Evolutionary conservation across 2,888 invertebrate genomes (phyloP), one percentile per base, ranked within the genome.

Genomic region (Ecdyonurus torrentis): DNA sequence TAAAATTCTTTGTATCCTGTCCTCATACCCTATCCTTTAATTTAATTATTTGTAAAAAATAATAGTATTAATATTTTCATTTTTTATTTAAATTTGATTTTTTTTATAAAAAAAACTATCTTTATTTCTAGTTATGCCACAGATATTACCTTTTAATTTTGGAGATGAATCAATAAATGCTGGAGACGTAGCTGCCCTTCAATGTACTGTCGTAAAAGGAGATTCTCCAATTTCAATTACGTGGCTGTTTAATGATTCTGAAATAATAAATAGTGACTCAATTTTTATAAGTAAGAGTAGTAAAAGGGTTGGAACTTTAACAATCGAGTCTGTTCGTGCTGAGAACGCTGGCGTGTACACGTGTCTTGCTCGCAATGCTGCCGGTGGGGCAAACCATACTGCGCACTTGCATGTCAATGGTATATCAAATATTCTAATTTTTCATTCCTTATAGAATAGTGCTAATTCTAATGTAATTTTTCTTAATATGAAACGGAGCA

Each of bases 361-460:
- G 23, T 89, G 89, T 74, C 77, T 81, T 67, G 87, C 86, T 63
- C 81, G 82, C 75, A 70, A 71, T 60, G 52, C 60, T 25, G 58
- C 59, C 22, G 58, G 63, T 55, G 25, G 23, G 7, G 53, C 22
- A 25, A 59, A 23, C 25, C 58, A 53, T 25, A 25, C 61, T 53
- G 25, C 61, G 23, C n/a, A 23, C 15, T 63, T 62, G 18, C 22
- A 24, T 25, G 50, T 55, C 55, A 60, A 74, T 70, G 81, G 75
- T 65, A 52, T 60, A 52, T 63, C 1, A 25, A 63, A 59, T 62
- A 55, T 25, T 59, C n/a, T 55, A 59, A 59, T 52, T 61, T 50
- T 18, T 50, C 18, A 7, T 50, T 50, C 7, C 7, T 50, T 50
- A 18, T 50, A 18, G 10, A 10, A 10, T 50, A 50, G 68, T 74